Evolutionary conservation across 2,113 vertebrate genomes (phyloP).

Genomic region (Carassius gibelio): DNA sequence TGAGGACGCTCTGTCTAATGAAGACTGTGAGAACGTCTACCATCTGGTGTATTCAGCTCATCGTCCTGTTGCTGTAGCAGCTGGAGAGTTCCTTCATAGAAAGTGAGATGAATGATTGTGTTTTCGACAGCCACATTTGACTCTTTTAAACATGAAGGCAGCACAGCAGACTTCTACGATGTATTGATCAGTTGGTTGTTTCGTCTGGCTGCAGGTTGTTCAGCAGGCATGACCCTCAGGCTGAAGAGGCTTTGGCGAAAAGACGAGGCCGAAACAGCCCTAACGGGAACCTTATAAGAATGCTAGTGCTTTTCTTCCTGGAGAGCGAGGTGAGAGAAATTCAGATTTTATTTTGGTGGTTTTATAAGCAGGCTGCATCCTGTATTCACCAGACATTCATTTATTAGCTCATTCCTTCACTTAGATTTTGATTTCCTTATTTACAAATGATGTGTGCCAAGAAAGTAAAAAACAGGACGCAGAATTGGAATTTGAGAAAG

Average conservation of each 20-base stretch:
- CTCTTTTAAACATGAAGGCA: neutral
- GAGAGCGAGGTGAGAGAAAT: conserved; percentile 94
- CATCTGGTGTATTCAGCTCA: conserved; percentile 98
- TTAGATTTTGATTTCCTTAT: too few relatives aligned
- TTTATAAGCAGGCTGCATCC: too few relatives aligned
- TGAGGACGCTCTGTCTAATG: conserved; percentile 96
- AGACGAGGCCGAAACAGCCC: conserved; percentile 95
- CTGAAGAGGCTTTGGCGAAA: conserved; percentile 96
- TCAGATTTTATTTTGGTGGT: neutral
- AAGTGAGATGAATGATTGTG: conserved; percentile 81
- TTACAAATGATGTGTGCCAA: too few relatives aligned
- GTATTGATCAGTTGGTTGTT: neutral
- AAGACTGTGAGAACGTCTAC: conserved; percentile 99
- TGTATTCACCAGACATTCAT: too few relatives aligned
- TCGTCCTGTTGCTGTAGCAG: conserved; percentile 94
- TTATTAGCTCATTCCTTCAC: too few relatives aligned
- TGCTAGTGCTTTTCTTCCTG: conserved; percentile 99
- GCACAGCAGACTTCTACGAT: neutral
- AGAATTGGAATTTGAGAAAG: too few relatives aligned
- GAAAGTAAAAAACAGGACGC: too few relatives aligned
- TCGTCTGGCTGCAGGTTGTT: conserved; percentile 69
- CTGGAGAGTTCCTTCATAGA: conserved; percentile 97
- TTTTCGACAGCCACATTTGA: neutral
- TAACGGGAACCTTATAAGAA: conserved; percentile 97
- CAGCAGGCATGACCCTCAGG: conserved; percentile 96